Evolutionary conservation across 53 echinoderm and acorn worm genomes (phyloP).

Genomic region (Paracentrotus lividus): DNA sequence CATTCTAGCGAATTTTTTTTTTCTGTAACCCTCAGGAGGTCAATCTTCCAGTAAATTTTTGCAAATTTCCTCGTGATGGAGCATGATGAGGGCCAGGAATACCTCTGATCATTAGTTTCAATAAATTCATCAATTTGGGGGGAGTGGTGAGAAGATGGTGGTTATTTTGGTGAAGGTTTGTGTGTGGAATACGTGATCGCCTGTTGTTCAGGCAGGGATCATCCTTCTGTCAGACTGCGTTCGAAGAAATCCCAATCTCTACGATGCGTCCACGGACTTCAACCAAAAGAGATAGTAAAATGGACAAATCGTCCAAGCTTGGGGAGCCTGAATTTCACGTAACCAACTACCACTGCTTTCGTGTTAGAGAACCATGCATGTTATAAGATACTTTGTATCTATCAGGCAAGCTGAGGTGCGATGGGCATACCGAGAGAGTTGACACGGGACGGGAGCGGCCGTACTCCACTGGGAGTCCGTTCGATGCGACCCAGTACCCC

Average conservation of each 20-base stretch:
- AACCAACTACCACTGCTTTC: slow-evolving; percentile 48
- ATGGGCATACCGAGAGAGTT: slow-evolving; percentile 18
- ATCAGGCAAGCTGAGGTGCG: neutral
- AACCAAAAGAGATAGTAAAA: neutral
- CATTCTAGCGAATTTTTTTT: slow-evolving; percentile 3
- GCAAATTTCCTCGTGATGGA: slow-evolving; percentile 61
- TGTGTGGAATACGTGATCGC: slow-evolving; percentile 64
- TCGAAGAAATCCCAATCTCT: slow-evolving; percentile 8
- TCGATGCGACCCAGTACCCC: neutral
- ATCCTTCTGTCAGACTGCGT: neutral
- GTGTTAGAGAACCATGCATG: slow-evolving; percentile 18
- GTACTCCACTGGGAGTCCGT: slow-evolving; percentile 56
- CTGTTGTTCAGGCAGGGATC: slow-evolving; percentile 58
- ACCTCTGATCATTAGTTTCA: slow-evolving; percentile 67
- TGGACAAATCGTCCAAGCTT: slow-evolving; percentile 46
- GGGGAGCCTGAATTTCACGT: slow-evolving; percentile 11
- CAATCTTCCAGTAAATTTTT: slow-evolving; percentile 61
- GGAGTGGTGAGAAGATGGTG: slow-evolving; percentile 39
- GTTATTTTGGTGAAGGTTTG: slow-evolving; percentile 45
- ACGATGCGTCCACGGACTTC: slow-evolving; percentile 52
- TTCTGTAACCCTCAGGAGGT: slow-evolving; percentile 42
- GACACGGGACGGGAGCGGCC: slow-evolving; percentile 57
- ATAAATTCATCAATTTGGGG: slow-evolving; percentile 72
- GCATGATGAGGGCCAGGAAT: slow-evolving; percentile 51
- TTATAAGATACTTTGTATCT: neutral